Conservation (phyloP, 2,113 vertebrate species). For the Indri indri region DNA sequence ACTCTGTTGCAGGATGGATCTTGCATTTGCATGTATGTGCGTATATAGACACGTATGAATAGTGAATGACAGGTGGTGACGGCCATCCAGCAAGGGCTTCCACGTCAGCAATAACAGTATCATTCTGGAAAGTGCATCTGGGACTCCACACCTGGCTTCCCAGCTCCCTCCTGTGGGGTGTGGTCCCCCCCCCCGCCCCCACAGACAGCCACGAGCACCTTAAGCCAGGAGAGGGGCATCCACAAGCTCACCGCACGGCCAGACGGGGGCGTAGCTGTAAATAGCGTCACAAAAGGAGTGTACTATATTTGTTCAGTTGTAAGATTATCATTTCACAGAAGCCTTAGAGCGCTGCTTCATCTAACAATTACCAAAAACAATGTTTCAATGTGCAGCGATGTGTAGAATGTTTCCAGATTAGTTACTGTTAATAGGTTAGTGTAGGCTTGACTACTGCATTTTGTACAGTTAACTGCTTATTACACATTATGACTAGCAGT, state of each 20-base stretch:
- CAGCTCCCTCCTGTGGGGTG: slow-evolving; percentile 57
- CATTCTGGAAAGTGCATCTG: slow-evolving; percentile 68
- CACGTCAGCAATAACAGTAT: slow-evolving; percentile 76
- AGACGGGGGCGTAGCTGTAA: slow-evolving; percentile 76
- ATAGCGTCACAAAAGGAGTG: slow-evolving; percentile 79
- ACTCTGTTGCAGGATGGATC: slow-evolving; percentile 60
- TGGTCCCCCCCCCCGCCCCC: slow-evolving; percentile 49
- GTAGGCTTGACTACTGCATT: slow-evolving; percentile 83
- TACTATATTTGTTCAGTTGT: slow-evolving; percentile 84
- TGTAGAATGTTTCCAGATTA: slow-evolving; percentile 72
- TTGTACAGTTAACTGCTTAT: slow-evolving; percentile 85
- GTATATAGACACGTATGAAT: slow-evolving; percentile 71
- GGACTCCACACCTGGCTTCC: slow-evolving; percentile 62
- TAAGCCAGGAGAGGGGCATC: slow-evolving; percentile 76
- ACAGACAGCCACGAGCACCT: slow-evolving; percentile 78
- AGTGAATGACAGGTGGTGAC: slow-evolving; percentile 44
- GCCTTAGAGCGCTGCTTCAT: slow-evolving; percentile 84
- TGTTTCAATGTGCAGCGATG: slow-evolving; percentile 73
- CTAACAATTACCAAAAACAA: slow-evolving; percentile 81
- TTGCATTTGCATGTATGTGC: slow-evolving; percentile 80
- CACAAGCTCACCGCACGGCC: slow-evolving; percentile 69
- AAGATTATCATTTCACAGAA: slow-evolving; percentile 83
- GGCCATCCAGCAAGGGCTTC: slow-evolving; percentile 70
- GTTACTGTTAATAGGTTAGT: slow-evolving; percentile 72
- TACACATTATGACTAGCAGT: slow-evolving; percentile 78